These are phyloP conservation scores for Caloenas nicobarica DNA, from an alignment of 2,113 vertebrate genomes.

Conservation along the genomic window DNA sequence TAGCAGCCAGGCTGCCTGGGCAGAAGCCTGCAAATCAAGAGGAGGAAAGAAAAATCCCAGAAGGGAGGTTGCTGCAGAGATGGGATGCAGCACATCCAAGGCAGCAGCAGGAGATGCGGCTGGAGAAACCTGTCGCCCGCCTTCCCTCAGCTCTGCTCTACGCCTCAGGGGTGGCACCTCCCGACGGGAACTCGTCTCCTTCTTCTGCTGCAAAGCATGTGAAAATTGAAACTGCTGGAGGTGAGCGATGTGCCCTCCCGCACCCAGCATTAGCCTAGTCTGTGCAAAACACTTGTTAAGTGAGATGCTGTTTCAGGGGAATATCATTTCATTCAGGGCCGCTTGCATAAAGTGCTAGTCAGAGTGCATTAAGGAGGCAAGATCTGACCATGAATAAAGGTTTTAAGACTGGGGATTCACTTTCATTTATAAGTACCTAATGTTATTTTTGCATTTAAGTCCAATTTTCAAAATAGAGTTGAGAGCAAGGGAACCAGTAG, in stretches of 20 bases:
- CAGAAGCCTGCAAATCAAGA: not conserved
- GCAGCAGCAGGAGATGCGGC: not conserved
- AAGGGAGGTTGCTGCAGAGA: not conserved
- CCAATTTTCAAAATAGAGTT: not conserved
- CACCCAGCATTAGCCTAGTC: not conserved
- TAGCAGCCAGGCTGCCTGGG: not conserved
- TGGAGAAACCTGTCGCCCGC: not conserved
- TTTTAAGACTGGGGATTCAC: not conserved
- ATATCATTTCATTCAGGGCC: not conserved
- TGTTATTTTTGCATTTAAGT: not conserved
- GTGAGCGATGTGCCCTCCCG: rapidly evolving
- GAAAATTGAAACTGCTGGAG: not conserved
- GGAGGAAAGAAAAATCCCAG: not conserved
- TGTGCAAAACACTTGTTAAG: not conserved
- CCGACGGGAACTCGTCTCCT: rapidly evolving
- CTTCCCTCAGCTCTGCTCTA: rapidly evolving
- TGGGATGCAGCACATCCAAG: not conserved
- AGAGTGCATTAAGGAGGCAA: not conserved
- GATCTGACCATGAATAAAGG: not conserved
- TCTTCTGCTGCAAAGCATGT: not conserved
- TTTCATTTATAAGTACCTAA: not conserved
- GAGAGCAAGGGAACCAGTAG: not conserved
- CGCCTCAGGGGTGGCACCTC: not conserved
- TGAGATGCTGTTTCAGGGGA: not conserved
- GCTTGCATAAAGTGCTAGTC: not conserved